These are phyloP conservation scores for Helicoverpa zea DNA, from an alignment of 1,140 invertebrate species.

Conservation along the genomic window DNA sequence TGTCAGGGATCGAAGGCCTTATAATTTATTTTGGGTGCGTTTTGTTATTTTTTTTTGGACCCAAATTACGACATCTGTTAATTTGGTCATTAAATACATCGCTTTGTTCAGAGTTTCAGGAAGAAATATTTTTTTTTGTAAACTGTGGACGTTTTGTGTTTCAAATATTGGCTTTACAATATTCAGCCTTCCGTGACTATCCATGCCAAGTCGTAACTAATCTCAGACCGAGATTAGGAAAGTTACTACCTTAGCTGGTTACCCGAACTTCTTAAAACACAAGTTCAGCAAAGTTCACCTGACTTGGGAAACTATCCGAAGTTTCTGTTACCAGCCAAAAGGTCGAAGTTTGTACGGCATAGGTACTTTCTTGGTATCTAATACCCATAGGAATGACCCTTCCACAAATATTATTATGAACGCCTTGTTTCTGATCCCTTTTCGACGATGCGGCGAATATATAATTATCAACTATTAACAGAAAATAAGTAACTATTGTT, in stretches of 20 bases:
- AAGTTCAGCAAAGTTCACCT: slow-evolving; percentile 26
- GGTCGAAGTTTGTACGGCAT: slow-evolving; percentile 4
- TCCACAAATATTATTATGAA: slow-evolving; percentile 9
- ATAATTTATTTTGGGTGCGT: not conserved
- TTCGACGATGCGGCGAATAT: not conserved
- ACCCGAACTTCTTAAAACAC: slow-evolving; percentile 14
- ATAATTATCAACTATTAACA: not conserved
- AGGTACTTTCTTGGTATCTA: not conserved
- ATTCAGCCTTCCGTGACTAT: not conserved
- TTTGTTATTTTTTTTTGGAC: not conserved
- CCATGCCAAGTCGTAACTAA: slow-evolving; percentile 14
- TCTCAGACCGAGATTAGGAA: slow-evolving; percentile 14
- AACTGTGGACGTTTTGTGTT: too few relatives aligned
- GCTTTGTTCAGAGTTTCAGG: too few relatives aligned
- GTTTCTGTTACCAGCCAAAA: not conserved
- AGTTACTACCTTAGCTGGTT: not conserved
- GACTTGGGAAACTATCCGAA: not conserved
- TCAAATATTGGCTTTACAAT: not conserved
- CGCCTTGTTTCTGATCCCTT: slow-evolving; percentile 4
- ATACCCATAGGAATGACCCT: slow-evolving; percentile 27
- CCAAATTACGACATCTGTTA: not conserved
- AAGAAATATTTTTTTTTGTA: too few relatives aligned
- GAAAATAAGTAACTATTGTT: not conserved
- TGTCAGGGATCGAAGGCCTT: not conserved
- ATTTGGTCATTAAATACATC: not conserved